Percentiles rank a stretch among this genome's conserved stretches.
Evolutionary conservation across 2,113 vertebrate genomes (phyloP).

Genomic region (Pterocles burchelli): DNA sequence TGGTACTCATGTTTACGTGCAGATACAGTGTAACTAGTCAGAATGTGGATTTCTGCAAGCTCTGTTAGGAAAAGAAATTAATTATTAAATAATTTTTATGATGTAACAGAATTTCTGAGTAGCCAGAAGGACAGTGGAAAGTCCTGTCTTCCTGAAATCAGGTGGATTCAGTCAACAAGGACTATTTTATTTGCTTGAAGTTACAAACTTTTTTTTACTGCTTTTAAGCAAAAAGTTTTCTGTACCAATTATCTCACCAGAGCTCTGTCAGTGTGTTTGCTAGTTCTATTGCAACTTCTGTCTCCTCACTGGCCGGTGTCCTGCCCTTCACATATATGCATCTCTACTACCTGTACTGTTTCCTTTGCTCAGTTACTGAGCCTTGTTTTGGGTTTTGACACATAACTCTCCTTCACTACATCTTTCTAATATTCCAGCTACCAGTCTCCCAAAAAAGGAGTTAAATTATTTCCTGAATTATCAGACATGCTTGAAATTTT

Average conservation of each 20-base stretch:
- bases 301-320: background rate
- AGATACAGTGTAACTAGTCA: background rate
- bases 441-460: background rate
- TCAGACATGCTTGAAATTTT: background rate
- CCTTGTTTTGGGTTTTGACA: background rate
- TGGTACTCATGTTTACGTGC: background rate
- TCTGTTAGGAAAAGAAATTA: background rate
- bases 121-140: background rate
- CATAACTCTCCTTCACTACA: background rate
- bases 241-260: background rate
- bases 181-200: background rate
- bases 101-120: background rate
- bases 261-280: background rate
- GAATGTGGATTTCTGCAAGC: background rate
- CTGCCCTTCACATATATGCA: background rate
- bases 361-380: background rate
- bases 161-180: background rate
- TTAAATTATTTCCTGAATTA: background rate
- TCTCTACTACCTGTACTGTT: background rate
- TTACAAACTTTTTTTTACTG: background rate
- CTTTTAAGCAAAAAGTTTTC: background rate
- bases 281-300: background rate
- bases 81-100: conserved; percentile 6
- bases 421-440: background rate
- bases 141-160: background rate